A percentile compares a stretch with the other conserved stretches of the same genome.
phyloP scores from a whole-genome alignment of 1,140 invertebrate species.

The Platorchestia sp. region DNA sequence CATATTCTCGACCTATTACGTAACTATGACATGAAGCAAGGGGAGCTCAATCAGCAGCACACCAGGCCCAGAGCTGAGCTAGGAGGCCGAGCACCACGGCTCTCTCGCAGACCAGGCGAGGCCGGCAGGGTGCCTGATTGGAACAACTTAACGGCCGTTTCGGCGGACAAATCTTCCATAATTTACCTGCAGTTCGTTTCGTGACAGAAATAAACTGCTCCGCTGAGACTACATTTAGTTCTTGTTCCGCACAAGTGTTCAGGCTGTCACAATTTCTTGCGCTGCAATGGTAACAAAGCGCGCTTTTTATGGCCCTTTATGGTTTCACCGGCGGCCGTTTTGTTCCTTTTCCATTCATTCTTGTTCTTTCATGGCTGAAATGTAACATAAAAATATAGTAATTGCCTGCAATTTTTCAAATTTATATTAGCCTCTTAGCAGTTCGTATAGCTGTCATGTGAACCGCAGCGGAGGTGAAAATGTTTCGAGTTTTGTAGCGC shows the following conservation, averaged over 20 bases:
- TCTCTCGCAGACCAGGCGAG: neutral
- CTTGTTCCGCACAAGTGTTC: neutral
- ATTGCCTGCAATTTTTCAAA: neutral
- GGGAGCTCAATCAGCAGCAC: too few species aligned
- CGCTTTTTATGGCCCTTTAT: neutral
- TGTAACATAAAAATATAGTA: conserved; percentile 3
- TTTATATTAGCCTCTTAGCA: neutral
- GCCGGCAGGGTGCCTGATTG: neutral
- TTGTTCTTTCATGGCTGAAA: neutral
- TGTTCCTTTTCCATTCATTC: neutral
- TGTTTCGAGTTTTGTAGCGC: neutral
- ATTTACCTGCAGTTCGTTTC: neutral
- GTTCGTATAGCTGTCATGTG: neutral
- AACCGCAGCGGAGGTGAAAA: neutral
- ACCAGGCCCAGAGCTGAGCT: too few species aligned
- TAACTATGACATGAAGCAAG: too few species aligned
- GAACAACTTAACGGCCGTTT: neutral
- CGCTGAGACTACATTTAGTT: neutral
- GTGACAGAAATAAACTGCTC: conserved; percentile 7
- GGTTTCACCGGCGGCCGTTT: neutral
- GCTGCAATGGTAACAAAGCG: neutral
- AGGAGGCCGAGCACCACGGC: neutral
- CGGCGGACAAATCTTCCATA: neutral
- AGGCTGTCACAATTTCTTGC: neutral
- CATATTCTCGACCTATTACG: too few species aligned